Percentiles rank a stretch among this genome's conserved stretches.
phyloP scores from a whole-genome alignment of 1,140 invertebrate genomes.

The Doryteuthis pealeii region DNA sequence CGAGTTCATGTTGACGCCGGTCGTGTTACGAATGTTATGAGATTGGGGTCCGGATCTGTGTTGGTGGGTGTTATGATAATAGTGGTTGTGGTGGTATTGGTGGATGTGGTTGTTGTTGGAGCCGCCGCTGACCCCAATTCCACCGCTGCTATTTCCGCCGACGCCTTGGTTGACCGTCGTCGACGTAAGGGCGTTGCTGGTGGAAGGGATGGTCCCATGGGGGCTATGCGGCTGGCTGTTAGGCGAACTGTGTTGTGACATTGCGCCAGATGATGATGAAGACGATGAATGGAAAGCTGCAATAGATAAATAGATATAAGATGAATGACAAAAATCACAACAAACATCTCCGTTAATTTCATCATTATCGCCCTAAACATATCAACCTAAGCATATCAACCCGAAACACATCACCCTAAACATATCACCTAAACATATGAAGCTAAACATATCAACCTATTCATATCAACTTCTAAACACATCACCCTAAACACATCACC shows the following conservation, averaged over 20 bases:
- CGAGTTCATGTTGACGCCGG: neutral
- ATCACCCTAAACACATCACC: too few species aligned
- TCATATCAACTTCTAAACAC: too few species aligned
- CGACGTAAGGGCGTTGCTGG: neutral
- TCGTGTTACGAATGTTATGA: neutral
- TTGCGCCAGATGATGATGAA: neutral
- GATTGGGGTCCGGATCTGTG: neutral
- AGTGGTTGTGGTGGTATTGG: neutral
- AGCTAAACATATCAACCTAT: too few species aligned
- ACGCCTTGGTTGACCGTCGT: neutral
- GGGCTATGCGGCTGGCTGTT: conserved; percentile 7
- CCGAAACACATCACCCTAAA: too few species aligned
- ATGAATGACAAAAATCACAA: too few species aligned
- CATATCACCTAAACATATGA: too few species aligned
- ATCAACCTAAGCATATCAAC: too few species aligned
- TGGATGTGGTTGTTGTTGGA: neutral
- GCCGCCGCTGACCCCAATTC: neutral
- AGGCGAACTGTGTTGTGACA: neutral
- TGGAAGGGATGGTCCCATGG: neutral
- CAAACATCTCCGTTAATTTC: too few species aligned
- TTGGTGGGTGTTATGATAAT: neutral
- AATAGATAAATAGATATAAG: neutral
- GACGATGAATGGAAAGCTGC: neutral
- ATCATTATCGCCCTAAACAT: too few species aligned
- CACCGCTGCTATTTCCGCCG: neutral